Conservation (phyloP, 2,113 vertebrate species). For the Tragulus kanchil region DNA sequence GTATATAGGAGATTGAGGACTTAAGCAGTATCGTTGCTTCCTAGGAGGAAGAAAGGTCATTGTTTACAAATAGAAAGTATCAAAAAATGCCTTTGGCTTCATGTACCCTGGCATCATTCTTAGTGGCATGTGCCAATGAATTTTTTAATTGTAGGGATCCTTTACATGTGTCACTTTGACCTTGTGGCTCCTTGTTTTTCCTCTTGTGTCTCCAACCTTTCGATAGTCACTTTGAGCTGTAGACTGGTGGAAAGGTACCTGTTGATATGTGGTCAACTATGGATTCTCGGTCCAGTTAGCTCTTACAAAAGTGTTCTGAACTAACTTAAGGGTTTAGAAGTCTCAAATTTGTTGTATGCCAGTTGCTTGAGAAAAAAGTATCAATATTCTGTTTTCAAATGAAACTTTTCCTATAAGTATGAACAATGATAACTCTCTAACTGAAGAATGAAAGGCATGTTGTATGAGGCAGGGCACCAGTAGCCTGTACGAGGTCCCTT, state of each 20-base stretch:
- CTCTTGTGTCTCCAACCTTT: neutral
- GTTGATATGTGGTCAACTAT: neutral
- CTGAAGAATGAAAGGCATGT: neutral
- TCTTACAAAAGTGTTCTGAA: slow-evolving; percentile 43
- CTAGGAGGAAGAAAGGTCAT: neutral
- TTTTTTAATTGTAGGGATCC: slow-evolving; percentile 49
- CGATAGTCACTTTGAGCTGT: neutral
- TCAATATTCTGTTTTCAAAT: slow-evolving; percentile 48
- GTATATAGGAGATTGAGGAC: neutral
- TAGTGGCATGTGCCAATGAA: neutral
- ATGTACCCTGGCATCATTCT: neutral
- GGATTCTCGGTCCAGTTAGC: neutral
- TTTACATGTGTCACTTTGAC: neutral
- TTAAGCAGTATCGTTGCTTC: slow-evolving; percentile 49
- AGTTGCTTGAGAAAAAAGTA: neutral
- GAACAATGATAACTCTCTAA: neutral
- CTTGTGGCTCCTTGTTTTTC: neutral
- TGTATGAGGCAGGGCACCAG: neutral
- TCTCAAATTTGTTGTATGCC: slow-evolving; percentile 8
- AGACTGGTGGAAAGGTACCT: neutral
- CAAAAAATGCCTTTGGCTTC: neutral
- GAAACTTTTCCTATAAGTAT: neutral
- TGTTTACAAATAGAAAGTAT: slow-evolving; percentile 35
- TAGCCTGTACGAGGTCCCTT: neutral
- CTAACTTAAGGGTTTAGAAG: neutral